Base-by-base conservation (phyloP, 2,888 invertebrate genomes). In the Darwinula stevensoni region DNA sequence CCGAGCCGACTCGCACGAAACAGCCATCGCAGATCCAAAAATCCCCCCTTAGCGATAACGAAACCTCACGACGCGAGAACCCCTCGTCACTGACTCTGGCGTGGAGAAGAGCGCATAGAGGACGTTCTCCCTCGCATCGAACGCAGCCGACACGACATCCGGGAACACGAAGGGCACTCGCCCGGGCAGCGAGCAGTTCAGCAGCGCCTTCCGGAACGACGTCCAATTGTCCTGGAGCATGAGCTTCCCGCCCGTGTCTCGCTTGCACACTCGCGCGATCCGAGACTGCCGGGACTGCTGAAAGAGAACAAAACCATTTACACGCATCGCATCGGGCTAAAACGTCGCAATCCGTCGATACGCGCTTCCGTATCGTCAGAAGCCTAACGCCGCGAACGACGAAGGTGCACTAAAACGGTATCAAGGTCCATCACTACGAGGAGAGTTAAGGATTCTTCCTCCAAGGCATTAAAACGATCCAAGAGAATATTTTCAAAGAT, bases 181-280 rank as follows among this genome's bases (percentile, higher is more conserved):
- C 14, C 28, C 28, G 9, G 28, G 28, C 5, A 28, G 5, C 28
- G 14, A 6, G 14, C 28, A 28, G 13, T 6, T 28, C 28, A 28
- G 14, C 13, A 6, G 9, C 6, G 28, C 28, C 14, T 28, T 28
- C 11, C 5, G 5, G 14, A 9, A 28, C 28, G 28, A 9, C 11
- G 28, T 6, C 28, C 28, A 28, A n/a, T 18, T 18, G 22, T 18
- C 22, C n/a, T n/a, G 6, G n/a, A n/a, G 6, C 28, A 13, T n/a
- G 28, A 13, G 14, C 13, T 28, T 28, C 11, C 14, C 14, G 6
- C 28, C 14, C 5, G 9, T n/a, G 6, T 13, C 14, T 6, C 9
- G n/a, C 28, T 28, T 28, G 14, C 28, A 28, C 6, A 28, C 28
- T 28, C 28, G n/a, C 9, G 28, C 28, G 13, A 28, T 14, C 28